phyloP scores from a whole-genome alignment of 2,888 invertebrate species.

The Acheta domesticus region DNA sequence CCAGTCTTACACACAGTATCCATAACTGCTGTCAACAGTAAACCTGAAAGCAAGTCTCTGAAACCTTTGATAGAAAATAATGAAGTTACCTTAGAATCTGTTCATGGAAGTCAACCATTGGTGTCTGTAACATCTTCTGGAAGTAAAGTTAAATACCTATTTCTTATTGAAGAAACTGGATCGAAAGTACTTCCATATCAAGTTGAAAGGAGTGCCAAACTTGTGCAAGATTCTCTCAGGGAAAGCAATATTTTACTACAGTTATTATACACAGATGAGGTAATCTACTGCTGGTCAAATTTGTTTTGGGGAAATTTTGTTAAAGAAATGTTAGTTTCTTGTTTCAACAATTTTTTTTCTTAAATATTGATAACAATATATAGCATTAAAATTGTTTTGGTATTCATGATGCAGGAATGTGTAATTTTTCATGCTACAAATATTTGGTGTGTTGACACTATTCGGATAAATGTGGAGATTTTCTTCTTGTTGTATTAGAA shows the following conservation, averaged over 20 bases:
- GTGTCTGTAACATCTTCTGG: conserved; percentile 44
- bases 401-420: no score
- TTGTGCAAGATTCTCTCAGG: conserved; percentile 36
- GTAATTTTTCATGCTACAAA: no score
- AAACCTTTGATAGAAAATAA: neutral
- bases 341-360: no score
- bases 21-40: conserved; percentile 32
- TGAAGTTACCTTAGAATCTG: conserved; percentile 40
- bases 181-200: neutral
- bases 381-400: no score
- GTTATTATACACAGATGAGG: conserved; percentile 47
- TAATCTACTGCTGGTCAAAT: conserved; percentile 39
- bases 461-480: no score
- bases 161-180: conserved; percentile 21
- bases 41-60: neutral
- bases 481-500: no score
- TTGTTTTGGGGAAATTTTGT: no score
- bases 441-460: no score
- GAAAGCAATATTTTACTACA: conserved; percentile 48
- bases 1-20: conserved; percentile 57
- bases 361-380: no score
- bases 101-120: conserved; percentile 44
- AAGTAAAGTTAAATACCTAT: conserved; percentile 32
- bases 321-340: no score
- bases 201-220: conserved; percentile 12